Base-by-base conservation (phyloP, 92 coral and sea anemone species). In the Plumapathes pennacea region DNA sequence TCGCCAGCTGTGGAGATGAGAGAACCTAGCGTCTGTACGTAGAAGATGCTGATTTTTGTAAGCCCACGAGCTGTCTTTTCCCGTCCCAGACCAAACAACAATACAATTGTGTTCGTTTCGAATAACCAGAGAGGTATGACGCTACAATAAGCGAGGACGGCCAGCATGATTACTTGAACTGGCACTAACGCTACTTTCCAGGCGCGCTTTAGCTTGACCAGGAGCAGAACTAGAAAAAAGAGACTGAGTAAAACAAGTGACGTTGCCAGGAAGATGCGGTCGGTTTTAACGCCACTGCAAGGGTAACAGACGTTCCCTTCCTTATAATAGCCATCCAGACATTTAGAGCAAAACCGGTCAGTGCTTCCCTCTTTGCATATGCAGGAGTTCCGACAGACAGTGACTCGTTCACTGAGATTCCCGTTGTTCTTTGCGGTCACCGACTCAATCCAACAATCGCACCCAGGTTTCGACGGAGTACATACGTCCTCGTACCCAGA, bases 111-210 rank as follows among this genome's bases (percentile, higher is more conserved):
- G 39, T 72, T 71, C 10, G 83, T 63, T 32, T 77, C 84, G 46
- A 88, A 71, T 0, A 88, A 41, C 96, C 96, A 88, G 4, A 73
- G 62, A 22, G 95, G 88, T 5, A 86, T 81, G 43, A 81, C 60
- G 33, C 64, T 67, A 33, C 69, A 40, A 32, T 76, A 66, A 18
- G 73, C 74, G 17, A 85, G 82, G 24, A 69, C 52, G 4, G 50
- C 64, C 25, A 81, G 45, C 11, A 80, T 34, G 11, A 75, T 15
- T 18, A 81, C 72, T 74, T 72, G 77, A 0, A 64, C 50, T 17
- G 63, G 56, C 7, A 69, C 73, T 5, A 83, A 38, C 3, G 60
- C 10, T 44, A 77, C 44, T 0, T 69, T 26, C 59, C 76, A 83
- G 20, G 64, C 71, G 9, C 69, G 66, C 45, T 49, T 46, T 8